phyloP scores from a whole-genome alignment of 2,888 invertebrate genomes.

The Thyatira batis region DNA sequence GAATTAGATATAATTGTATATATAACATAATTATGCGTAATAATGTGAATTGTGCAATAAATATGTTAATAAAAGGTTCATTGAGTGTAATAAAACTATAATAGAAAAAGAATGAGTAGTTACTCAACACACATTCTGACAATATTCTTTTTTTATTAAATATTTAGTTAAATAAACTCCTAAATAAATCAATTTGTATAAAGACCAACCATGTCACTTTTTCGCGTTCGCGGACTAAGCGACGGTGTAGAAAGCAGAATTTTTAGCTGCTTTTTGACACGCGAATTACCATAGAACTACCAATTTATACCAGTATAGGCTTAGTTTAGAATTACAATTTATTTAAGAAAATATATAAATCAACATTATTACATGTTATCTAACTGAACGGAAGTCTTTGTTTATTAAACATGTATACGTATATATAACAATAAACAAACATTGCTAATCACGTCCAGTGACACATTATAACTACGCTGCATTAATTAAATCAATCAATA shows the following conservation, averaged over 20 bases:
- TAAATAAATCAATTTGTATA: too few species aligned
- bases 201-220: too few species aligned
- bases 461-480: neutral
- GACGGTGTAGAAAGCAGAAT: too few species aligned
- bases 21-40: neutral
- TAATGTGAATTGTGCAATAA: neutral
- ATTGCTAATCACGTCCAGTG: neutral
- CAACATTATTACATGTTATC: neutral
- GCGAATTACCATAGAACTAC: too few species aligned
- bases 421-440: neutral
- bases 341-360: neutral
- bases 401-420: neutral
- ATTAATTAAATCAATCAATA: neutral
- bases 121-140: too few species aligned
- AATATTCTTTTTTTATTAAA: too few species aligned
- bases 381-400: neutral
- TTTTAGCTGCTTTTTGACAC: too few species aligned
- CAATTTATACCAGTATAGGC: too few species aligned
- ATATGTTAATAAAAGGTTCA: neutral
- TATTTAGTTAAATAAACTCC: too few species aligned
- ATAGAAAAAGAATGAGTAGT: neutral
- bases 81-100: neutral
- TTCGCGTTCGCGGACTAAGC: too few species aligned
- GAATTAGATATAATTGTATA: constrained; percentile 7
- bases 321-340: too few species aligned